Base-by-base conservation (phyloP, 2,888 invertebrate species). In the Clostera curtula region DNA sequence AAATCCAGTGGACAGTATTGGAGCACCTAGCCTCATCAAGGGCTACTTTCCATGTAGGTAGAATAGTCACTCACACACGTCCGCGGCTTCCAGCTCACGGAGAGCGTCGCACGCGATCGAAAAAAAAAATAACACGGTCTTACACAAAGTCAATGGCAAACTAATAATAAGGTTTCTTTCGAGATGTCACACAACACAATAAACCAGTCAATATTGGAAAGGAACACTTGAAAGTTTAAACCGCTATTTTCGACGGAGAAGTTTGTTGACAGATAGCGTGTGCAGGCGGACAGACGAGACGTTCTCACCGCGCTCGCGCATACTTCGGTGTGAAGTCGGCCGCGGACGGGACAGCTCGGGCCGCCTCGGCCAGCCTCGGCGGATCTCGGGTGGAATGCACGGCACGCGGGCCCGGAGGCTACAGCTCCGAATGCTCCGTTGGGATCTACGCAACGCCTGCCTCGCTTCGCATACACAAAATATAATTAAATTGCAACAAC, bases 251-350 rank as follows among this genome's bases (percentile, higher is more conserved):
- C 60, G 68, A 71, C 65, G 66, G 46, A 71, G 63, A 68, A 71
- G 68, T 76, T 80, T 80, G 83, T 83, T 83, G 82, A 83, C 82
- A 83, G 77, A 68, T 69, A 67, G 56, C 63, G 58, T 60, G 60
- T 57, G 62, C 63, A 58, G n/a, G n/a, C n/a, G n/a, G 63, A 63
- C 65, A 60, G 61, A 64, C 77, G 63, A 77, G 71, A 82, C 79
- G 83, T 83, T 71, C 69, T 65, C 71, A 66, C 71, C 69, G 77
- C 83, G 80, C 83, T 75, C 82, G 83, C 83, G 82, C 82, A 80
- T 66, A 59, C 67, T 73, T 59, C 72, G 64, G 72, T 80, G 80
- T 83, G 83, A 83, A 83, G 82, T 83, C 75, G 70, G 83, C 75
- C 63, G 68, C 82, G 67, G 66, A 51, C 58, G 52, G 43, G 36